These are phyloP conservation scores for Gymnocheta viridis DNA, from an alignment of 2,888 invertebrate species.

Conservation along the genomic window DNA sequence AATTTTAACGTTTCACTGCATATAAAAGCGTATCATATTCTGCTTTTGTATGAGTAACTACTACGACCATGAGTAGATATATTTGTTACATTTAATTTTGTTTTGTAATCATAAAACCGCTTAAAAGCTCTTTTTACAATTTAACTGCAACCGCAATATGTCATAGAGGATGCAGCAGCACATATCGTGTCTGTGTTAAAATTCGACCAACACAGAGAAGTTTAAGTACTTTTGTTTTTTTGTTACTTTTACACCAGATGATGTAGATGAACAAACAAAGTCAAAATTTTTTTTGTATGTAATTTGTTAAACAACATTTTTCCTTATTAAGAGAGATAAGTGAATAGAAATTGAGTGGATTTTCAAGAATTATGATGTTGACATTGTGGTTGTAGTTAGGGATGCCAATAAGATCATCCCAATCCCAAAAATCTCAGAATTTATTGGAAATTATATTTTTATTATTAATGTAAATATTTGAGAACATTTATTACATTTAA, in stretches of 20 bases:
- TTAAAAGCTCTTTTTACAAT: slow-evolving; percentile 69
- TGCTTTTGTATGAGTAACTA: not conserved
- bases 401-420: too few relatives aligned
- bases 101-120: slow-evolving; percentile 68
- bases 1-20: slow-evolving; percentile 27
- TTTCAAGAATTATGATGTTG: not conserved
- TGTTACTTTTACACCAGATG: slow-evolving; percentile 13
- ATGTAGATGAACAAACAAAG: slow-evolving; percentile 38
- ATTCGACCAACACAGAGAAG: slow-evolving; percentile 10
- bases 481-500: too few relatives aligned
- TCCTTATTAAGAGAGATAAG: slow-evolving; percentile 19
- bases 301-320: slow-evolving; percentile 31
- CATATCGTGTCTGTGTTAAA: slow-evolving; percentile 22
- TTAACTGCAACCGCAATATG: slow-evolving; percentile 69
- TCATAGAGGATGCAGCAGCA: slow-evolving; percentile 51
- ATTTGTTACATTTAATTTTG: slow-evolving; percentile 52
- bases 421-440: too few relatives aligned
- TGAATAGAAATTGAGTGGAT: slow-evolving; percentile 40
- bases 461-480: too few relatives aligned
- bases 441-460: too few relatives aligned
- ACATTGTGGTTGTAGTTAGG: slow-evolving; percentile 10
- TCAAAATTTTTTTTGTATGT: slow-evolving; percentile 34
- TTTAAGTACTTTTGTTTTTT: slow-evolving; percentile 14
- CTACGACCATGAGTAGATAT: not conserved
- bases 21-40: not conserved